Evolutionary conservation across 2,113 vertebrate genomes (phyloP).

Genomic region (Eulacestoma nigropectus): DNA sequence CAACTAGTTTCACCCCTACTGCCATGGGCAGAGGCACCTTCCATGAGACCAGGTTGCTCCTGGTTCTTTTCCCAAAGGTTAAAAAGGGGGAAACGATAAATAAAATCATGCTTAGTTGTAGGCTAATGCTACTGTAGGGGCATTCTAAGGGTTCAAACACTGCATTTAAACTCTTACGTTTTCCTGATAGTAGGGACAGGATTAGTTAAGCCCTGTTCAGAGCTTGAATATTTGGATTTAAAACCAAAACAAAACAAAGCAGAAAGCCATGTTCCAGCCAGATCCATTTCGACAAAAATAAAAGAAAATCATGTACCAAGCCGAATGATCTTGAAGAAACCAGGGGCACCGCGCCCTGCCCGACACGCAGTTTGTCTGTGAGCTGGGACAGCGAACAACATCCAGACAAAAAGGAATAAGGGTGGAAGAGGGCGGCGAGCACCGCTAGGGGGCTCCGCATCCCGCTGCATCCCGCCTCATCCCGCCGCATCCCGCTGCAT

Average conservation of each 20-base stretch:
- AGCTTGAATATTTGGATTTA: background rate
- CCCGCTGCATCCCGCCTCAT: background rate
- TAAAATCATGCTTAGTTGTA: background rate
- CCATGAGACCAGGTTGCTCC: background rate
- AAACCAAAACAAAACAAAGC: background rate
- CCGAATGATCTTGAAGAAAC: background rate
- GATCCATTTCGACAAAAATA: background rate
- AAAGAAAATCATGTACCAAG: background rate
- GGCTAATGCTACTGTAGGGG: background rate
- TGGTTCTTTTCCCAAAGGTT: background rate
- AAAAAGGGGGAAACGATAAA: background rate
- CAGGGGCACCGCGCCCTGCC: accelerated
- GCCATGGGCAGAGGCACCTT: background rate
- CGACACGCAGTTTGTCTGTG: accelerated
- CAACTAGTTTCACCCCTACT: background rate
- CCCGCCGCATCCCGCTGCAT: background rate
- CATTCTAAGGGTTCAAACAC: background rate
- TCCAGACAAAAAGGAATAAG: background rate
- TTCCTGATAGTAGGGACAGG: background rate
- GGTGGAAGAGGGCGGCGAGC: accelerated
- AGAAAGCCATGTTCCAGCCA: background rate
- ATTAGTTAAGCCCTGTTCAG: background rate
- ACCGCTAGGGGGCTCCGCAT: background rate
- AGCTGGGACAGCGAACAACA: background rate
- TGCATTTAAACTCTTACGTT: accelerated